A percentile compares a stretch with the other conserved stretches of the same genome.
These are phyloP conservation scores for Entomobrya multifasciata DNA, from an alignment of 2,888 invertebrate species.

Conservation along the genomic window DNA sequence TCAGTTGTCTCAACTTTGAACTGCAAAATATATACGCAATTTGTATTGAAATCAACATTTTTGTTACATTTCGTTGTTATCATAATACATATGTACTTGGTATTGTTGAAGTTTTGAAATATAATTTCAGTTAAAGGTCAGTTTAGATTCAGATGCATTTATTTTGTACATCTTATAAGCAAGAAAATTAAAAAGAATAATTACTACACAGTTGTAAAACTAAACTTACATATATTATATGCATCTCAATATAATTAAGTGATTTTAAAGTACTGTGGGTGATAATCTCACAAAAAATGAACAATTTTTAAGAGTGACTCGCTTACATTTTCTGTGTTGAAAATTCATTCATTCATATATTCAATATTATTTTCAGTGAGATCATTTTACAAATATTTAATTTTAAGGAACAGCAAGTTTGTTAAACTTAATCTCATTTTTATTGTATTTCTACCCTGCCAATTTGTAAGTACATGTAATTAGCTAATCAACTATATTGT, in stretches of 20 bases:
- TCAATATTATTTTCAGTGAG: too few relatives aligned
- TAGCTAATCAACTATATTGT: not conserved
- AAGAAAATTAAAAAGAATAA: not conserved
- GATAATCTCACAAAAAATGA: not conserved
- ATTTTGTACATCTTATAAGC: constrained; percentile 19
- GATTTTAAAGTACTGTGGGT: too few relatives aligned
- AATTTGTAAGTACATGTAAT: not conserved
- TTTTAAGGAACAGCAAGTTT: not conserved
- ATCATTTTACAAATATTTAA: constrained; percentile 25
- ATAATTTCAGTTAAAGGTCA: constrained; percentile 23
- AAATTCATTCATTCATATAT: constrained; percentile 9
- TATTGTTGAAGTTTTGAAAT: constrained; percentile 13
- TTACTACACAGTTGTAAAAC: not conserved
- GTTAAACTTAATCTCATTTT: constrained; percentile 8
- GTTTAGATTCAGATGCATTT: constrained; percentile 55
- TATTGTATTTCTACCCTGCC: constrained; percentile 29
- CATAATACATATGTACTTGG: constrained; percentile 22
- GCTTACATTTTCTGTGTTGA: not conserved
- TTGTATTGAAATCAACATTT: not conserved
- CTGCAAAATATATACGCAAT: not conserved
- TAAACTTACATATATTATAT: constrained; percentile 8
- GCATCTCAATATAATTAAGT: not conserved
- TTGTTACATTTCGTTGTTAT: constrained; percentile 28
- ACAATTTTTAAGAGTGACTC: not conserved
- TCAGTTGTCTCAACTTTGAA: too few relatives aligned